A percentile compares a stretch with the other conserved stretches of the same genome.
phyloP scores from a whole-genome alignment of 1,140 invertebrate genomes.

The Drosophila subobscura region DNA sequence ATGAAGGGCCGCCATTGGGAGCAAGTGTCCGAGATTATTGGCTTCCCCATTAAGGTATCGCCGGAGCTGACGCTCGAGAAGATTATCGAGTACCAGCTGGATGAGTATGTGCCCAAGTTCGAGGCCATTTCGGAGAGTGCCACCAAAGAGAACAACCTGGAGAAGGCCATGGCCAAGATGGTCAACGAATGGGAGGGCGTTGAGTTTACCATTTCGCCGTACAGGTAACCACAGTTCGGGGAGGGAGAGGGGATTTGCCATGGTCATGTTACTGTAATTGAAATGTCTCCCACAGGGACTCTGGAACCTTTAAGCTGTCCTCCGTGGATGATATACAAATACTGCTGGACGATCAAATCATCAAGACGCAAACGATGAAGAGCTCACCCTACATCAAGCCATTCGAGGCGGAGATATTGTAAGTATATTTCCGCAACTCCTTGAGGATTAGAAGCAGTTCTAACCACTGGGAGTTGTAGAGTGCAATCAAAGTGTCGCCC shows the following conservation, averaged over 20 bases:
- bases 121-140: conserved; percentile 97
- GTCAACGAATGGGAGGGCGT: conserved; percentile 95
- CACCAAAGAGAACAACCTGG: conserved; percentile 96
- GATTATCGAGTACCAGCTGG: conserved; percentile 96
- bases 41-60: conserved; percentile 95
- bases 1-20: conserved; percentile 98
- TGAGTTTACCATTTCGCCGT: conserved; percentile 87
- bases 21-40: conserved; percentile 96
- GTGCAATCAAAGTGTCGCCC: no score
- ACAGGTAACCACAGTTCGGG: conserved; percentile 55
- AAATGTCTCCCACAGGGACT: conserved; percentile 87
- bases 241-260: conserved; percentile 32
- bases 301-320: conserved; percentile 95
- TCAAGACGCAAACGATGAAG: conserved; percentile 99
- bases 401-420: conserved; percentile 92
- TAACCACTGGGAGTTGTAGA: neutral
- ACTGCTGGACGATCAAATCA: conserved; percentile 97
- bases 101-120: conserved; percentile 95
- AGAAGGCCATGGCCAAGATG: conserved; percentile 96
- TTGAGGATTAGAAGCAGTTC: neutral
- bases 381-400: conserved; percentile 98
- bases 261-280: conserved; percentile 39
- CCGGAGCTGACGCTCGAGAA: conserved; percentile 93
- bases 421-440: conserved; percentile 68
- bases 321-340: conserved; percentile 97